phyloP scores from a whole-genome alignment of 2,113 vertebrate genomes.

The Campylomormyrus tamandua region DNA sequence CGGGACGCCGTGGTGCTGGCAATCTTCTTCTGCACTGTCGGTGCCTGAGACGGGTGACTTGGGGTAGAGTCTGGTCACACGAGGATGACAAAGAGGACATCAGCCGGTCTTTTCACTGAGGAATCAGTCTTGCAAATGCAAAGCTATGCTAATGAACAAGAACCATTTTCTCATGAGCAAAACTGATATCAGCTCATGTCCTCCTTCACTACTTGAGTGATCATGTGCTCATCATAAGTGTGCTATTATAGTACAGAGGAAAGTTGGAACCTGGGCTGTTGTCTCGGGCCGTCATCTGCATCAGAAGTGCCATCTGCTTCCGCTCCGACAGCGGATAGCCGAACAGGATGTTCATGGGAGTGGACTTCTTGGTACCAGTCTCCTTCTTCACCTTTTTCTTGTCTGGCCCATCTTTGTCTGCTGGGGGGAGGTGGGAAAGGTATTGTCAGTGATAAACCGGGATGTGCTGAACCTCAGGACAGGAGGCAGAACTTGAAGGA shows the following conservation, averaged over 20 bases:
- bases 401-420: slow-evolving; percentile 95
- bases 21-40: slow-evolving; percentile 85
- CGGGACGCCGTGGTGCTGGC: slow-evolving; percentile 79
- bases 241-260: neutral
- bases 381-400: slow-evolving; percentile 97
- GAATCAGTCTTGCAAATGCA: neutral
- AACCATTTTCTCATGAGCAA: neutral
- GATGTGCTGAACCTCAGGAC: neutral
- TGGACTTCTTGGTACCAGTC: slow-evolving; percentile 81
- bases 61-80: slow-evolving; percentile 76
- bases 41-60: slow-evolving; percentile 82
- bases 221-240: neutral
- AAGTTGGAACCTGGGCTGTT: slow-evolving; percentile 86
- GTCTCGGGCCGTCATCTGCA: slow-evolving; percentile 98
- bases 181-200: neutral
- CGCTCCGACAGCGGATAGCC: slow-evolving; percentile 95
- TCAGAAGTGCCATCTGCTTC: slow-evolving; percentile 98
- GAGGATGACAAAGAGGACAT: slow-evolving; percentile 14
- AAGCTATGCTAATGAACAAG: neutral
- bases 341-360: slow-evolving; percentile 88
- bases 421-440: slow-evolving; percentile 43
- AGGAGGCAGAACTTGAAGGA: neutral
- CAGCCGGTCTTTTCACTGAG: neutral
- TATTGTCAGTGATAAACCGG: neutral
- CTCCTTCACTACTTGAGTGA: neutral